A percentile compares a stretch with the other conserved stretches of the same genome.
These are phyloP conservation scores for Leucozona laternaria DNA, from an alignment of 2,888 invertebrate genomes.

Conservation along the genomic window DNA sequence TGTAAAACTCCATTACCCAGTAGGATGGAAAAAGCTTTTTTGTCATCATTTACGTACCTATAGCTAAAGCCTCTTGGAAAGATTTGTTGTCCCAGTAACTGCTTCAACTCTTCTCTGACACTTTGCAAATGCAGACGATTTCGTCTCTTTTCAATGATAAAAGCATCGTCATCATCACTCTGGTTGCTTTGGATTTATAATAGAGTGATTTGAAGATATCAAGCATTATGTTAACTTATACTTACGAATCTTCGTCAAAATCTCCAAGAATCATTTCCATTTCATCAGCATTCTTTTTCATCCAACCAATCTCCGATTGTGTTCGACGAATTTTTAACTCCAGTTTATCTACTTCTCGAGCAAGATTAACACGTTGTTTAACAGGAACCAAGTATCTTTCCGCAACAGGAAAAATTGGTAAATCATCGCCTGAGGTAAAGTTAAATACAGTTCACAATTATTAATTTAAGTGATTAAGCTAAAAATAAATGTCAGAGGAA, in stretches of 20 bases:
- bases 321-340: constrained; percentile 88
- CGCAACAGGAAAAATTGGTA: constrained; percentile 92
- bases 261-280: constrained; percentile 97
- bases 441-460: neutral
- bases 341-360: constrained; percentile 91
- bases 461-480: too few relatives aligned
- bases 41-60: constrained; percentile 81
- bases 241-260: constrained; percentile 84
- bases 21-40: neutral
- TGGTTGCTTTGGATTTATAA: constrained; percentile 76
- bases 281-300: constrained; percentile 92
- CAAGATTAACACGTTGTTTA: constrained; percentile 90
- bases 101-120: constrained; percentile 78
- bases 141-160: constrained; percentile 80
- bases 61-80: constrained; percentile 89
- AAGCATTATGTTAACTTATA: neutral
- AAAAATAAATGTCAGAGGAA: too few relatives aligned
- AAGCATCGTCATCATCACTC: constrained; percentile 82
- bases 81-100: constrained; percentile 85
- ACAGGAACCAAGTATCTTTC: constrained; percentile 86
- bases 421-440: constrained; percentile 87
- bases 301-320: constrained; percentile 91
- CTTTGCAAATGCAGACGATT: constrained; percentile 80
- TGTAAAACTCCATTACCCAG: too few relatives aligned
- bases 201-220: neutral